Base-by-base conservation (phyloP, 2,113 vertebrate genomes). In the Phrynosoma platyrhinos region DNA sequence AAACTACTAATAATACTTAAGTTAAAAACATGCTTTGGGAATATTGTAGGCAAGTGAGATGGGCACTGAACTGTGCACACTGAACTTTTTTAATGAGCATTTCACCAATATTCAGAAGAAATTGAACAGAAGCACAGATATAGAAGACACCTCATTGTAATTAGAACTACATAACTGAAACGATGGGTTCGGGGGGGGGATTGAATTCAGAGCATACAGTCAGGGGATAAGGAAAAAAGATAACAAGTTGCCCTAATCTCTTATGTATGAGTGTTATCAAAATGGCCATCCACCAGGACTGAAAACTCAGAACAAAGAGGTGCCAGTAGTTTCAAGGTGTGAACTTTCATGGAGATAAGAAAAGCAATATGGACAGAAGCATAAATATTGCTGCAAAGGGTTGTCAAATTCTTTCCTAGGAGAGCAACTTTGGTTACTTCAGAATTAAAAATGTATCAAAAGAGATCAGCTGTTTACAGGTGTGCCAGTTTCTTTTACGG, bases 361-460 rank as follows among this genome's bases (percentile, higher is more conserved):
- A 85, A 85, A n/a, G 58, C 84, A 47, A 74, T 74, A 58, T 23
- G 36, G 23, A 84, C 40, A 66, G 68, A 16, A 58, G 30, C 30
- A 71, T 68, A 55, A 79, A 72, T 83, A 47, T 72, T 84, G 69
- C n/a, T 74, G 68, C 78, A 72, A 42, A 87, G 78, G 6, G 42
- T 80, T 87, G 66, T 81, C 52, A 55, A 23, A 87, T 80, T 80
- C 47, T 79, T 79, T 79, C 62, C 36, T 40, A 55, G 40, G n/a
- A 80, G 47, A 13, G 36, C 85, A 87, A 71, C 52, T 79, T 62
- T 72, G 66, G 66, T 81, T 81, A 81, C 6, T 32, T 62, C 23
- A 80, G 79, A 55, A 79, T 86, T 86, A 36, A 58, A 79, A 55
- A 79, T 68, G 69, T 62, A 87, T 72, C 85, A 87, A 55, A 55